Evolutionary conservation across 2,797 vertebrate genomes (phyloP), one percentile per base, ranked within the genome.

Genomic region (Naso thynnoides): DNA sequence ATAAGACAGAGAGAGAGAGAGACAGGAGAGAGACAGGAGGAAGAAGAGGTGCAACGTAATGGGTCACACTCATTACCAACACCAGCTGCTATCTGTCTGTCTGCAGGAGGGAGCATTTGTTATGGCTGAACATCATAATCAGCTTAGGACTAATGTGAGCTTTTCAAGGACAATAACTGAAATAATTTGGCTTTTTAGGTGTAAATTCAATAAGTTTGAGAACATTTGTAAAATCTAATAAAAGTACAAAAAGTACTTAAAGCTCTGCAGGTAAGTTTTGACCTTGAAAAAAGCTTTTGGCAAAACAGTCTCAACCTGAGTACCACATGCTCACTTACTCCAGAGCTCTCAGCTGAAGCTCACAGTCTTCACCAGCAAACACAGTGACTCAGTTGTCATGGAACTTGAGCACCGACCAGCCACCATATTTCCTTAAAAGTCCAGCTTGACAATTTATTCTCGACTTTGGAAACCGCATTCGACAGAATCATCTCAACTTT

Each of bases 1-100:
- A 91, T 90, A 86, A 86, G 73, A 62, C 57, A 38, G 48, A 71
- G 67, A 85, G 85, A 69, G 65, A 48, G 79, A 50, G 31, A 70
- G 49, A 6, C 61, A 33, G 31, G 10, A 60, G 63, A 76, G 79
- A 76, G 70, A 53, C 15, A 10, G 70, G 62, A 45, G 55, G 71
- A 79, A 78, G 78, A 87, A 68, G 80, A 86, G 80, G 75, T 79
- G 69, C 68, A 76, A 71, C 33, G 41, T 78, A 77, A 84, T 59
- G 70, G 82, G 82, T 85, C 81, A 82, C 42, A 44, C 70, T 90
- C 86, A 87, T 90, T 89, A 86, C 67, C 68, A 52, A 29, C 77
- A 67, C 45, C 78, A 78, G 76, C 82, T 84, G 82, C 85, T 79
- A 18, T 72, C 63, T 64, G 64, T 75, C 72, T 47, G 71, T 75